A percentile compares a stretch with the other conserved stretches of the same genome.
These are phyloP conservation scores for Eupeodes luniger DNA, from an alignment of 2,888 invertebrate genomes.

Conservation along the genomic window DNA sequence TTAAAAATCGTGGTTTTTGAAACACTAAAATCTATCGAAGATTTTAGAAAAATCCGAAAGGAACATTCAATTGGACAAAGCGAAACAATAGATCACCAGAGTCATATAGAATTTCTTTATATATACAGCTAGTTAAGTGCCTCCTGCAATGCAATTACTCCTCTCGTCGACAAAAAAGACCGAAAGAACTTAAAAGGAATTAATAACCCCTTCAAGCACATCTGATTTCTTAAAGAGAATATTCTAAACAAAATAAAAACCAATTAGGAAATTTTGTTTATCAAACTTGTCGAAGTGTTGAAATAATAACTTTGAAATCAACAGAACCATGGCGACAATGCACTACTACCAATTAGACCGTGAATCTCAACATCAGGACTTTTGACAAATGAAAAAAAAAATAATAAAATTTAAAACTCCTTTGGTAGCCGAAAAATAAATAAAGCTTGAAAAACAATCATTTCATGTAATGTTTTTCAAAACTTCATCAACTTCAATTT, in stretches of 20 bases:
- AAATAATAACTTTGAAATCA: slow-evolving; percentile 80
- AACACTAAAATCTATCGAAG: slow-evolving; percentile 79
- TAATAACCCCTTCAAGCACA: slow-evolving; percentile 77
- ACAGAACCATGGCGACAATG: slow-evolving; percentile 69
- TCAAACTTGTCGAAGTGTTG: slow-evolving; percentile 82
- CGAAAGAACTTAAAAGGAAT: slow-evolving; percentile 79
- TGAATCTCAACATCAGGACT: slow-evolving; percentile 80
- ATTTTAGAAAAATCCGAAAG: slow-evolving; percentile 47
- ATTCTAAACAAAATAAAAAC: slow-evolving; percentile 51
- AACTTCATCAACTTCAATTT: slow-evolving; percentile 56
- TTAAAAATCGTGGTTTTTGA: slow-evolving; percentile 58
- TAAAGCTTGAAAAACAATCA: slow-evolving; percentile 41
- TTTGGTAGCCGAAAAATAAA: slow-evolving; percentile 59
- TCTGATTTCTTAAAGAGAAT: slow-evolving; percentile 53
- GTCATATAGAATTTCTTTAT: slow-evolving; percentile 49
- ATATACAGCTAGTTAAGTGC: slow-evolving; percentile 50
- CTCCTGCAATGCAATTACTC: slow-evolving; percentile 75
- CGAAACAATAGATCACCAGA: slow-evolving; percentile 74
- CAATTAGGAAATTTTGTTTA: slow-evolving; percentile 79
- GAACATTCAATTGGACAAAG: slow-evolving; percentile 80
- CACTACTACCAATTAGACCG: slow-evolving; percentile 78
- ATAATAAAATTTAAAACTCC: slow-evolving; percentile 82
- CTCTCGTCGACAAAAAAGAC: slow-evolving; percentile 81
- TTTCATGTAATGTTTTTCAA: slow-evolving; percentile 60
- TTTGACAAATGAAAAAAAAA: slow-evolving; percentile 79